Evolutionary conservation across 2,888 invertebrate genomes (phyloP).

Genomic region (Sesia apiformis): DNA sequence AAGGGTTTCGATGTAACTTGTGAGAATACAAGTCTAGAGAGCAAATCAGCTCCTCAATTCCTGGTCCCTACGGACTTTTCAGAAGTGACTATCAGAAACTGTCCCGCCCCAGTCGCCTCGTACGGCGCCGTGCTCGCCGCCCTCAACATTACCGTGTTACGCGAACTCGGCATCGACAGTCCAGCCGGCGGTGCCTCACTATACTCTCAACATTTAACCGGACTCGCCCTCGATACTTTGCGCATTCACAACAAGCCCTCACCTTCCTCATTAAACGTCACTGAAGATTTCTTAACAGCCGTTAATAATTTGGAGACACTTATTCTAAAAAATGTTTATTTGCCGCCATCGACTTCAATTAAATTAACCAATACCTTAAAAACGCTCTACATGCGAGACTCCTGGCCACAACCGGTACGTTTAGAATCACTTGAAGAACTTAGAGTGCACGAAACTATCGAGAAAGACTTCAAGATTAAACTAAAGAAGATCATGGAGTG

Average conservation of each 20-base stretch:
- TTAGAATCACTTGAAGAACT: background rate
- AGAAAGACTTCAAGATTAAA: background rate
- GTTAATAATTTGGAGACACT: background rate
- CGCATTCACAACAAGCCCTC: background rate
- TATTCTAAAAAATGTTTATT: background rate
- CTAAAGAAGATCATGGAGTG: background rate
- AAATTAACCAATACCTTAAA: background rate
- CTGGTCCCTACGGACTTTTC: background rate
- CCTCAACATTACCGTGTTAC: background rate
- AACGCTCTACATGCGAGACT: background rate
- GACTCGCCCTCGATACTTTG: background rate
- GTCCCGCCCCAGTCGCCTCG: background rate
- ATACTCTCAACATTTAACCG: background rate
- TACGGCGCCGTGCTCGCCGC: background rate
- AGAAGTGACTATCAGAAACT: background rate
- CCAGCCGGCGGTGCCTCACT: background rate
- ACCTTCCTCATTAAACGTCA: background rate
- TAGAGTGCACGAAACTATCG: background rate
- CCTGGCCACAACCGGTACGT: background rate
- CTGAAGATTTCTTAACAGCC: background rate
- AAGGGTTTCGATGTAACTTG: background rate
- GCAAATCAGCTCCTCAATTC: background rate
- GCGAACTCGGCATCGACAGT: background rate
- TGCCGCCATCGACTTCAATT: background rate
- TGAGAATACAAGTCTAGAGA: background rate